Evolutionary conservation across 2,797 vertebrate species (phyloP).

Genomic region (Telmatherina bonti): DNA sequence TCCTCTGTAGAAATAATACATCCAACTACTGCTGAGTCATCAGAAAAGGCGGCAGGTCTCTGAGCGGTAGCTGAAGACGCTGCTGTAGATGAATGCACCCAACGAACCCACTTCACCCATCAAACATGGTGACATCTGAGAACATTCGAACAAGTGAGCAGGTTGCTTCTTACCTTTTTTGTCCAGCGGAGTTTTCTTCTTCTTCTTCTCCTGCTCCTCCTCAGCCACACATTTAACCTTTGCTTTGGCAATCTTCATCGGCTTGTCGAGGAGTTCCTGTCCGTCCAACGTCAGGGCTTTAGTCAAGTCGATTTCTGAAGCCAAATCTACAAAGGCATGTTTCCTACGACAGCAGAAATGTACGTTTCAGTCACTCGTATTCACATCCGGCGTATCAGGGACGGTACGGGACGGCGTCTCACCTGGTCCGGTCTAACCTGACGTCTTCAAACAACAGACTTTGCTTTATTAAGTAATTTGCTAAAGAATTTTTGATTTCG

Average conservation of each 20-base stretch:
- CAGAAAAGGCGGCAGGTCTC: too few species aligned
- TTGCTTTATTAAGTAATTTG: constrained; percentile 87
- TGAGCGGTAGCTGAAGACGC: too few species aligned
- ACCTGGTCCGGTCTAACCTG: constrained; percentile 87
- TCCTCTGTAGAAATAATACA: too few species aligned
- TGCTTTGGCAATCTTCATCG: constrained; percentile 88
- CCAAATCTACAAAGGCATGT: constrained; percentile 90
- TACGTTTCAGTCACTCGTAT: background rate
- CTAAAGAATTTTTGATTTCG: constrained; percentile 86
- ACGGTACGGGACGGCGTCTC: constrained; percentile 48
- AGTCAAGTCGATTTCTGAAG: constrained; percentile 87
- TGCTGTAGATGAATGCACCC: too few species aligned
- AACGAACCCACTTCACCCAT: too few species aligned
- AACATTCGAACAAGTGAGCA: background rate
- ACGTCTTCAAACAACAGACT: constrained; percentile 87
- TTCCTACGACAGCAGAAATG: constrained; percentile 78
- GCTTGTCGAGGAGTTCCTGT: constrained; percentile 86
- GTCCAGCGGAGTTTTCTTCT: constrained; percentile 68
- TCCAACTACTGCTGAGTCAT: too few species aligned
- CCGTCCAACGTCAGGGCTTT: constrained; percentile 91
- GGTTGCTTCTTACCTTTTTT: constrained; percentile 84
- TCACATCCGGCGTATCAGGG: background rate
- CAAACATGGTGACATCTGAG: background rate
- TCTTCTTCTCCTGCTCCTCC: too few species aligned
- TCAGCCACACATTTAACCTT: constrained; percentile 71